A percentile compares a stretch with the other conserved stretches of the same genome.
phyloP scores from a whole-genome alignment of 2,888 invertebrate genomes.

The Trichacis sp. region DNA sequence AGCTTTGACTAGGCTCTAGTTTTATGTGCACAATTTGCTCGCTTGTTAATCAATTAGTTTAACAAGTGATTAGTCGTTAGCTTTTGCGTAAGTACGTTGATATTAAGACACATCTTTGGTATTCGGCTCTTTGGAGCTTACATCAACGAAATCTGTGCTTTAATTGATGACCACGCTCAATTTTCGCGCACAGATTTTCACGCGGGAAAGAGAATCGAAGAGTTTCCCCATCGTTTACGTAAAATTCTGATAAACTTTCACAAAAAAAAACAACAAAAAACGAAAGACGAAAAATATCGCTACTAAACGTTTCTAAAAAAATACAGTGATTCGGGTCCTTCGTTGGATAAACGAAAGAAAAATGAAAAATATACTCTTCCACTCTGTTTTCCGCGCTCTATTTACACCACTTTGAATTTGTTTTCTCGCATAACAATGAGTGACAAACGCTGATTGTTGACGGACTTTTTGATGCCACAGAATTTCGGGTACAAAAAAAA shows the following conservation, averaged over 20 bases:
- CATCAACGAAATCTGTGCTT: conserved; percentile 15
- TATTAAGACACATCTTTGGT: conserved; percentile 66
- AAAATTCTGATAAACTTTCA: no score
- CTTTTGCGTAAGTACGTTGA: conserved; percentile 61
- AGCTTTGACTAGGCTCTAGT: conserved; percentile 60
- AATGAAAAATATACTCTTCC: background rate
- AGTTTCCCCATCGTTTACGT: no score
- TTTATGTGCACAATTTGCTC: conserved; percentile 44
- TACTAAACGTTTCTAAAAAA: no score
- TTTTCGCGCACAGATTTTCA: background rate
- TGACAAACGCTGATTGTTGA: conserved; percentile 1
- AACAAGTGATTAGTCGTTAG: conserved; percentile 54
- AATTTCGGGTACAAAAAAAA: conserved; percentile 4
- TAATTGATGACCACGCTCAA: conserved; percentile 19
- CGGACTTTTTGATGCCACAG: conserved; percentile 7
- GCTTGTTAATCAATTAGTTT: conserved; percentile 48
- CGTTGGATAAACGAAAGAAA: no score
- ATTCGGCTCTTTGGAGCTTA: conserved; percentile 53
- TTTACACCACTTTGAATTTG: background rate
- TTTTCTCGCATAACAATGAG: background rate
- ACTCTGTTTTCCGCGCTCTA: conserved; percentile 1
- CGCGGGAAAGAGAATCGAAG: conserved; percentile 9
- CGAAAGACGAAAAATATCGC: no score
- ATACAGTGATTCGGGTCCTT: no score
- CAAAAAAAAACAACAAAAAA: no score